A percentile compares a stretch with the other conserved stretches of the same genome.
phyloP scores from a whole-genome alignment of 2,888 invertebrate genomes.

The Agrochola macilenta region DNA sequence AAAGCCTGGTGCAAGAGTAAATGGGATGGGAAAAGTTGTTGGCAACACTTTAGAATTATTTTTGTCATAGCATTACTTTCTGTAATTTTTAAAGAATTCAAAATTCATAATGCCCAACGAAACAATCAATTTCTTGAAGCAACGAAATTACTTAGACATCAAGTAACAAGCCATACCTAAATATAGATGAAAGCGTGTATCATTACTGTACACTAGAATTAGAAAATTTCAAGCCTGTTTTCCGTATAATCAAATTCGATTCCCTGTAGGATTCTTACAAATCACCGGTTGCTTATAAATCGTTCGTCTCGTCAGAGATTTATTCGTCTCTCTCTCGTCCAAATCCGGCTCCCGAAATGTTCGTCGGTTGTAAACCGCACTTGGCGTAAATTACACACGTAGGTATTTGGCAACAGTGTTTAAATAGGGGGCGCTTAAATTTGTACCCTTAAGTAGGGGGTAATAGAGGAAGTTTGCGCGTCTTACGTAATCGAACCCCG shows the following conservation, averaged over 20 bases:
- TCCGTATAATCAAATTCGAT: constrained; percentile 79
- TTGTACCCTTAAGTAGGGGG: constrained; percentile 81
- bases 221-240: constrained; percentile 79
- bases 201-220: constrained; percentile 71
- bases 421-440: constrained; percentile 82
- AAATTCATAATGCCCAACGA: neutral
- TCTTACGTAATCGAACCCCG: constrained; percentile 83
- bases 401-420: constrained; percentile 83
- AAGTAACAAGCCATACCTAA: constrained; percentile 15
- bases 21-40: constrained; percentile 31
- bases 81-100: neutral
- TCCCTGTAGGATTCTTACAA: constrained; percentile 84
- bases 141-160: neutral
- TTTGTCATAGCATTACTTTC: neutral
- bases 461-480: constrained; percentile 83
- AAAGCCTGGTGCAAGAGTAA: constrained; percentile 45
- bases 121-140: neutral
- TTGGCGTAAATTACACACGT: constrained; percentile 83
- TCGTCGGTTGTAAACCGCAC: constrained; percentile 80
- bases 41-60: neutral
- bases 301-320: constrained; percentile 82
- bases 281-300: constrained; percentile 87
- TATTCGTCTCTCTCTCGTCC: constrained; percentile 77
- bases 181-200: constrained; percentile 37
- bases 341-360: constrained; percentile 68